Base-by-base conservation (phyloP, 2,888 invertebrate species). In the Mythimna loreyi region DNA sequence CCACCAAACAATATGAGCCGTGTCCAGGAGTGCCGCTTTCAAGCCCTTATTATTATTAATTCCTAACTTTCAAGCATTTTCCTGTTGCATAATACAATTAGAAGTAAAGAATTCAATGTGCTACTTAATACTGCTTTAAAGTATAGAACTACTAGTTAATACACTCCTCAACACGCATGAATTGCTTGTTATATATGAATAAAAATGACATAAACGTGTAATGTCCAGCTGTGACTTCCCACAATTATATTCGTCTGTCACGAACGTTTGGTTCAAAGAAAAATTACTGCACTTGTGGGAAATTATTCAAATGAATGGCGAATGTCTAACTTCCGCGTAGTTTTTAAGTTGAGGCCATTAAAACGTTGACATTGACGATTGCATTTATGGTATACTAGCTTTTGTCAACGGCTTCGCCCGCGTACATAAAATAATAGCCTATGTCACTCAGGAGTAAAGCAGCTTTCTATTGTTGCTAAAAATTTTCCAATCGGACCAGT, bases 281-380 rank as follows among this genome's bases (percentile, higher is more conserved):
- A 78, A 74, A 72, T 65, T 68, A 77, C 71, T 68, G 50, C 64
- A 43, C 60, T 55, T 56, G 57, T 53, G 58, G 66, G 68, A 83
- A 83, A 82, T 81, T 71, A 75, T 63, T 69, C 25, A 77, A 81
- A 82, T 82, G 58, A 85, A 76, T 72, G 57, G 50, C 64, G 9
- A 65, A 66, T 58, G 28, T 60, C 57, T 40, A 49, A 73, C 60
- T 77, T 81, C 55, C 57, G 43, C 60, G 71, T 64, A 65, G 52
- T 65, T 72, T 65, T 68, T 58, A 56, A 28, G 21, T 65, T 67
- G 57, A n/a, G 21, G 47, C 11, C 1, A 47, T 49, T 55, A 64
- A 43, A 62, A 59, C 79, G 62, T 69, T 58, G 55, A 30, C 9
- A 30, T 49, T 23, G 19, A 43, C 13, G 3, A 25, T 50, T 36